These are phyloP conservation scores for Passerculus sandwichensis DNA, from an alignment of 2,797 vertebrate species.

Conservation along the genomic window DNA sequence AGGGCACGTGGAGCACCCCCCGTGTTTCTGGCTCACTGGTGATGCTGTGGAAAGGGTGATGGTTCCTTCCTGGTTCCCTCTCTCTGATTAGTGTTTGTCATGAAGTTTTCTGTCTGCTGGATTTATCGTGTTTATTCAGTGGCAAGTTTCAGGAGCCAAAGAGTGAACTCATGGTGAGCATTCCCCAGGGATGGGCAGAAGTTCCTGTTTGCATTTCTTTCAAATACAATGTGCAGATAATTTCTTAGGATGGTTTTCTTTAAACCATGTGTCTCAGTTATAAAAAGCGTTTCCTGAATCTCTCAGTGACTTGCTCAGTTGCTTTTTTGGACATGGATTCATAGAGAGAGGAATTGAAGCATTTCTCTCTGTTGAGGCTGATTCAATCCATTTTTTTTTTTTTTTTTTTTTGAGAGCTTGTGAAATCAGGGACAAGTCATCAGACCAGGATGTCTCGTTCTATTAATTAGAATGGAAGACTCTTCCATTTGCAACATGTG, in stretches of 20 bases:
- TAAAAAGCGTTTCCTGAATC: constrained; percentile 41
- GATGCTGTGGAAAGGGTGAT: neutral
- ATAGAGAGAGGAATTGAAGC: neutral
- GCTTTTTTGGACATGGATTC: neutral
- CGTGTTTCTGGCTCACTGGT: accelerated
- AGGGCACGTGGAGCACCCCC: accelerated
- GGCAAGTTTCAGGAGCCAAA: constrained; percentile 23
- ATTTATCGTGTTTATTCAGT: constrained; percentile 65
- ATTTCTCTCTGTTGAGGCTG: neutral
- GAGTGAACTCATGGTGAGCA: constrained; percentile 27
- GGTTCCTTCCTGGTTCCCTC: constrained; percentile 20
- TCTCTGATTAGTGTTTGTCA: neutral
- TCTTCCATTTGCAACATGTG: neutral
- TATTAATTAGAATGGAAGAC: neutral
- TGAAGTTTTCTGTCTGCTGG: neutral
- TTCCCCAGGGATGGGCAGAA: constrained; percentile 34
- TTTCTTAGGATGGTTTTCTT: neutral
- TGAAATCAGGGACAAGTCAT: neutral
- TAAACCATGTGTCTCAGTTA: neutral
- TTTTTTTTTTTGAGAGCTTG: neutral
- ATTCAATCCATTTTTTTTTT: neutral
- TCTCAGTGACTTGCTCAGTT: neutral
- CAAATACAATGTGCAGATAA: neutral
- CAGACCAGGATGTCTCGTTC: neutral
- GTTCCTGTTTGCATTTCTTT: constrained; percentile 55